Conservation (phyloP, 2,888 invertebrate species). For the Scaptomyza polygonia region DNA sequence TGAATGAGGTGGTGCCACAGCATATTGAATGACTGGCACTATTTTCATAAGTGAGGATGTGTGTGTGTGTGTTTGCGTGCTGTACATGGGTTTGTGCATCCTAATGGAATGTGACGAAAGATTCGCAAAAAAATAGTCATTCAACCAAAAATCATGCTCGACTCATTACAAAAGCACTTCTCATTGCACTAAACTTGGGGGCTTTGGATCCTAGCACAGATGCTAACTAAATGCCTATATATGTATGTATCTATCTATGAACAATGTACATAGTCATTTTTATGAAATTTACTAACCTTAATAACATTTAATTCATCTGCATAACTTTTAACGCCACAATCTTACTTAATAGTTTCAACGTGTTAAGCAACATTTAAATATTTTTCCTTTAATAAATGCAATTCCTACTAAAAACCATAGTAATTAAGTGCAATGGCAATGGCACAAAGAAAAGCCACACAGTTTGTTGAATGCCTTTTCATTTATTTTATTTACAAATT, state of each 20-base stretch:
- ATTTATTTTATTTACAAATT: too few relatives aligned
- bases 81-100: constrained; percentile 31
- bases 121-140: constrained; percentile 36
- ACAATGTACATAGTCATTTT: too few relatives aligned
- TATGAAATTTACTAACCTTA: neutral
- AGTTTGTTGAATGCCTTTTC: too few relatives aligned
- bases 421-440: too few relatives aligned
- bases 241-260: too few relatives aligned
- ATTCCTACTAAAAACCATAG: too few relatives aligned
- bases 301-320: neutral
- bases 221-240: constrained; percentile 11
- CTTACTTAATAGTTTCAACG: neutral
- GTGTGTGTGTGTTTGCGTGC: too few relatives aligned
- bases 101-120: constrained; percentile 31
- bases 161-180: constrained; percentile 69
- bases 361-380: too few relatives aligned
- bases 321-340: too few relatives aligned
- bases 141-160: constrained; percentile 67
- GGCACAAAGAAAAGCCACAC: too few relatives aligned
- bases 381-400: too few relatives aligned
- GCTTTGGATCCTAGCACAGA: neutral
- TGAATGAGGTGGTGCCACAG: neutral
- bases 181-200: constrained; percentile 37
- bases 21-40: constrained; percentile 70
- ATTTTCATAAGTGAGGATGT: too few relatives aligned